Evolutionary conservation across 2,888 invertebrate genomes (phyloP), one percentile per base, ranked within the genome.

Genomic region (Ophioninae sp.): DNA sequence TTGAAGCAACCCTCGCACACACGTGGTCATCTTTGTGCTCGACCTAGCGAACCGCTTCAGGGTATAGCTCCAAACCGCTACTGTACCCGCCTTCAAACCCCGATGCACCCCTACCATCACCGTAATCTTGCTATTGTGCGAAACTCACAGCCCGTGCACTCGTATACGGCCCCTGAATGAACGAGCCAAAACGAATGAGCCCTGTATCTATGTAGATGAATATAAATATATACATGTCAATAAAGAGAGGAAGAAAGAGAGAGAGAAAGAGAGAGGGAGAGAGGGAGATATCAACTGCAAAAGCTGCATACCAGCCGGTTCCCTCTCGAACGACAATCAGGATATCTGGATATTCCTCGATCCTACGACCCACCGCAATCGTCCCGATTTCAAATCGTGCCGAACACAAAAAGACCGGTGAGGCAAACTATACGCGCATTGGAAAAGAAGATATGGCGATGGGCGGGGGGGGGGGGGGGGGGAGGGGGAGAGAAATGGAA

Each of bases 51-150:
- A 88, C 85, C 84, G 86, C 85, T 83, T 64, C 79, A 68, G 56
- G 56, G 56, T 62, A 69, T 72, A 50, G 50, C 50, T 73, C 56
- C 30, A 57, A 41, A 20, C 30, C 30, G n/a, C 75, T 59, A 20
- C 30, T 23, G n/a, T 65, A n/a, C 30, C 21, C 67, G 41, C 23
- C 20, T n/a, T 17, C 56, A 17, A 30, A 30, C 17, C 13, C 21
- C 72, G n/a, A 21, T 41, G n/a, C 20, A 20, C 41, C 41, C 41
- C 61, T 72, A 39, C 56, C 57, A n/a, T 20, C 68, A 82, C 85
- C 84, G 86, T 88, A 90, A 89, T 89, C 89, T 89, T 74, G 50
- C 87, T 83, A 89, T 89, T 89, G 89, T 89, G 87, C 81, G 67
- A 81, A 86, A 79, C 83, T 86, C 78, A 69, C 83, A 84, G 85